Evolutionary conservation across 2,797 vertebrate species (phyloP).

Genomic region (Anableps anableps): DNA sequence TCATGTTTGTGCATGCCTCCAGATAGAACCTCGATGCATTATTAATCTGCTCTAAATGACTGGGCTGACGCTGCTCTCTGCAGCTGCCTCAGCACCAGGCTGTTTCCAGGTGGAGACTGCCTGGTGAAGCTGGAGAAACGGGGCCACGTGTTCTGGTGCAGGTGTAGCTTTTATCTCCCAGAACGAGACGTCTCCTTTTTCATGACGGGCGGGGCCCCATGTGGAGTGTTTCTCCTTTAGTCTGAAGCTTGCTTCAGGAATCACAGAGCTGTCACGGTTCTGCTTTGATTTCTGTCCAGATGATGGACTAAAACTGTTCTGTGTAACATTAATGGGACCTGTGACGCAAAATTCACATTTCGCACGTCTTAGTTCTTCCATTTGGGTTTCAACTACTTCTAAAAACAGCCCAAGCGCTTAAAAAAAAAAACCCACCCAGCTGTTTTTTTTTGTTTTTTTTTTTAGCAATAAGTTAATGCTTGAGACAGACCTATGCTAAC

Average conservation of each 20-base stretch:
- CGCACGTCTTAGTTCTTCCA: no score
- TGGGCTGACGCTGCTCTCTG: constrained; percentile 31
- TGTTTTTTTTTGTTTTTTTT: no score
- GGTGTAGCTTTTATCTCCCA: background rate
- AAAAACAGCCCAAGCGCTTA: no score
- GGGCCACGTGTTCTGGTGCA: background rate
- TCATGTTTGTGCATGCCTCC: constrained; percentile 22
- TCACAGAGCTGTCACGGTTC: background rate
- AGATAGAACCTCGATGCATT: constrained; percentile 60
- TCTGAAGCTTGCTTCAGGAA: background rate
- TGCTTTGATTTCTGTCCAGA: background rate
- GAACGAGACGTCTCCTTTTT: background rate
- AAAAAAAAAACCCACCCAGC: no score
- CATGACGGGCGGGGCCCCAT: background rate
- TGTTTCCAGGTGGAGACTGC: background rate
- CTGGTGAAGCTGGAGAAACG: background rate
- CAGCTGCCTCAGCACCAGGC: constrained; percentile 13
- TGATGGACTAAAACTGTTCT: background rate
- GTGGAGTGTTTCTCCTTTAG: background rate
- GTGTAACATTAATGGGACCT: background rate
- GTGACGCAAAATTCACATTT: no score
- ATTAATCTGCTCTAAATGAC: constrained; percentile 67
- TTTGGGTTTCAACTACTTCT: no score
- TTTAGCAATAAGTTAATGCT: no score
- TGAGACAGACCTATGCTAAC: no score